Conservation (phyloP, 2,888 invertebrate genomes). For the Lasiommata megera region DNA sequence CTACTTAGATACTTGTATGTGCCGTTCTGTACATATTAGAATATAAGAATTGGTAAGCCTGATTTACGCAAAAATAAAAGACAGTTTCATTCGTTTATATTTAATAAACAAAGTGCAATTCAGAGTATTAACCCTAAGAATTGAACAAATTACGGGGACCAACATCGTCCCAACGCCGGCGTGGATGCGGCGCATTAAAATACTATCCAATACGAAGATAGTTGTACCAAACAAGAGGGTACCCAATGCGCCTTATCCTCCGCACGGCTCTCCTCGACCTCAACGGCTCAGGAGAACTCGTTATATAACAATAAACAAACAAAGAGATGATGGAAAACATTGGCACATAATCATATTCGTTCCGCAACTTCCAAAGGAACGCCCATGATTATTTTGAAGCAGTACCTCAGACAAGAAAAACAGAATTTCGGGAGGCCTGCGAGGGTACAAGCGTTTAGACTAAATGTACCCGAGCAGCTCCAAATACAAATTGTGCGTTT, state of each 20-base stretch:
- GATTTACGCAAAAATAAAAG: conserved; percentile 32
- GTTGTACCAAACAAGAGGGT: conserved; percentile 33
- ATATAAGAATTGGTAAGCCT: not conserved
- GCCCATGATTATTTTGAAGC: conserved; percentile 54
- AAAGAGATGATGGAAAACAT: conserved; percentile 56
- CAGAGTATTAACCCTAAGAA: conserved; percentile 80
- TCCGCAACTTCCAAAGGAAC: conserved; percentile 77
- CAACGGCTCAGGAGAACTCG: conserved; percentile 56
- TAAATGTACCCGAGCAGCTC: conserved; percentile 65
- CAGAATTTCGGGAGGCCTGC: conserved; percentile 55
- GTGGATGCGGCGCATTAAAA: conserved; percentile 53
- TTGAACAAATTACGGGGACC: conserved; percentile 76
- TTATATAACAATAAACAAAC: conserved; percentile 60
- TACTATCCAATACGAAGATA: conserved; percentile 43
- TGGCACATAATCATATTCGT: conserved; percentile 57
- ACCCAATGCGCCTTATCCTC: conserved; percentile 49
- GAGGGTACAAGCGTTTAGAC: conserved; percentile 59
- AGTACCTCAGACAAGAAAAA: conserved; percentile 64
- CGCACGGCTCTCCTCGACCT: conserved; percentile 61
- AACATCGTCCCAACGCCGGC: conserved; percentile 59
- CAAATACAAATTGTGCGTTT: conserved; percentile 53
- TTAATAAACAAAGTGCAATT: conserved; percentile 82
- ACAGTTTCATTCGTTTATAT: conserved; percentile 78
- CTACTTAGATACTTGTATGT: not conserved
- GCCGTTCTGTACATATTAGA: not conserved